phyloP scores from a whole-genome alignment of 2,113 vertebrate species.

The Albula glossodonta region DNA sequence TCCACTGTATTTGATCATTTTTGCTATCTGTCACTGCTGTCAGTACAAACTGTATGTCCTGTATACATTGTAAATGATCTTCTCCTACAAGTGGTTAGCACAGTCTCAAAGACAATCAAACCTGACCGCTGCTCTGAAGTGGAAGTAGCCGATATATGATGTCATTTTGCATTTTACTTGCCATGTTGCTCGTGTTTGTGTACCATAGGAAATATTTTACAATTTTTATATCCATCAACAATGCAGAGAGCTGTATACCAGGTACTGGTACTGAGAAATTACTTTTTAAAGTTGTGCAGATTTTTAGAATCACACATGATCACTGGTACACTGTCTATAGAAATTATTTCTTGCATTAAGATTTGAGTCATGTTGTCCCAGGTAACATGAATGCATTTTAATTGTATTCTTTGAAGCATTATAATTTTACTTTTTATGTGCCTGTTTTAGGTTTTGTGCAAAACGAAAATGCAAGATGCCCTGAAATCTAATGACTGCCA shows the following conservation, averaged over 20 bases:
- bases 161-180: conserved; percentile 30
- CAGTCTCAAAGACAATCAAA: conserved; percentile 61
- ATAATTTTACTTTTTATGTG: not conserved
- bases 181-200: conserved; percentile 11
- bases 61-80: conserved; percentile 12
- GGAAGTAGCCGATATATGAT: conserved; percentile 23
- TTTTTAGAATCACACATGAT: conserved; percentile 16
- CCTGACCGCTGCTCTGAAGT: conserved; percentile 24
- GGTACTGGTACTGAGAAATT: conserved; percentile 5
- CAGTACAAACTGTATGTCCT: not conserved
- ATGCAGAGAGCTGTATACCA: conserved; percentile 6
- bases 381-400: not conserved
- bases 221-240: not conserved
- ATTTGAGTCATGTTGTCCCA: conserved; percentile 5
- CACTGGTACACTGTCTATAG: not conserved
- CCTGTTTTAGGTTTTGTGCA: conserved; percentile 4
- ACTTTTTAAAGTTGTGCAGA: conserved; percentile 14
- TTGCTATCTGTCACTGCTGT: conserved; percentile 14
- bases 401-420: not conserved
- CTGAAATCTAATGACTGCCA: conserved; percentile 25
- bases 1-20: not conserved
- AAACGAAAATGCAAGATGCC: conserved; percentile 3
- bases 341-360: conserved; percentile 1
- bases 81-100: conserved; percentile 21
- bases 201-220: conserved; percentile 11